Conservation (phyloP, 1,140 invertebrate genomes). For the Heterodera schachtii region DNA sequence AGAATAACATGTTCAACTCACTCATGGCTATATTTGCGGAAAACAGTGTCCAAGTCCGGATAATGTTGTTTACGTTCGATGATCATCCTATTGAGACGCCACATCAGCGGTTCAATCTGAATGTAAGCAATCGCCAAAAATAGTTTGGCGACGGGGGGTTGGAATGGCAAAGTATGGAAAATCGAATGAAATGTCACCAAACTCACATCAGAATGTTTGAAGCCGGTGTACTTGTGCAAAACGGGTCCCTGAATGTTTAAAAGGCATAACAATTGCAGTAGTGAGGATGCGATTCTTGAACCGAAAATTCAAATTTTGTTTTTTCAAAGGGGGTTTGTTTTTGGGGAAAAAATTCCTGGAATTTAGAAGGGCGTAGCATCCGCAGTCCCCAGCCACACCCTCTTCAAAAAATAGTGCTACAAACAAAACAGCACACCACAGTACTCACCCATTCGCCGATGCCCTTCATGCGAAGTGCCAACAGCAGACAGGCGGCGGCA, state of each 20-base stretch:
- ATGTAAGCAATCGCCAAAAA: too few relatives aligned
- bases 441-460: constrained; percentile 71
- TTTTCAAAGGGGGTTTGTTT: too few relatives aligned
- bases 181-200: background rate
- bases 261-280: background rate
- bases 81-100: constrained; percentile 76
- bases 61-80: constrained; percentile 73
- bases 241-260: constrained; percentile 75
- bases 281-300: too few relatives aligned
- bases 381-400: too few relatives aligned
- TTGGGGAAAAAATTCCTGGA: too few relatives aligned
- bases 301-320: too few relatives aligned
- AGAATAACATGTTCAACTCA: constrained; percentile 31
- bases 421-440: too few relatives aligned
- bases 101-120: constrained; percentile 77
- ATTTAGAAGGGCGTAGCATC: too few relatives aligned
- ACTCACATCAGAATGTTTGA: constrained; percentile 72
- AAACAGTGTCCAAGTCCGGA: constrained; percentile 79
- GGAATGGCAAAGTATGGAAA: background rate
- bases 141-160: too few relatives aligned
- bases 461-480: constrained; percentile 80
- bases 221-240: constrained; percentile 81
- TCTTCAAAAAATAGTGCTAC: too few relatives aligned
- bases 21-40: constrained; percentile 90
- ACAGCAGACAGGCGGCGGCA: constrained; percentile 80